Evolutionary conservation across 1,140 invertebrate species (phyloP).

Genomic region (Cyphomyrmex costatus): DNA sequence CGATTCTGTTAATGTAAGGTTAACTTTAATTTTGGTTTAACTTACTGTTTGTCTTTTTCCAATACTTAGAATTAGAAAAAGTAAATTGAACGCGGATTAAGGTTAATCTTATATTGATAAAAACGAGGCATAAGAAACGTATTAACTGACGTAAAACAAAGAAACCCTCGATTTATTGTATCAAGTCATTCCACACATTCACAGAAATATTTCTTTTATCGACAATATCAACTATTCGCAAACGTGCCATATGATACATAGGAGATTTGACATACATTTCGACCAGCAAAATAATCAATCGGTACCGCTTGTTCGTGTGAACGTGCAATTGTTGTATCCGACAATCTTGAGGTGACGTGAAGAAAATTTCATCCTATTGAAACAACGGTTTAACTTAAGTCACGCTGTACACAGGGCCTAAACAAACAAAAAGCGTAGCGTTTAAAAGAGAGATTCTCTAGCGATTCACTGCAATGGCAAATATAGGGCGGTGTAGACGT

Average conservation of each 20-base stretch:
- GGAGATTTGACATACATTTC: not conserved
- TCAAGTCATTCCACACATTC: too few relatives aligned
- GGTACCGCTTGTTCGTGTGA: slow-evolving; percentile 17
- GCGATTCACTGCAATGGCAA: slow-evolving; percentile 33
- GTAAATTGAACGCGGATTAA: too few relatives aligned
- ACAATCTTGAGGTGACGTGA: slow-evolving; percentile 39
- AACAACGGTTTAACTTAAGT: slow-evolving; percentile 34
- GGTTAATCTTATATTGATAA: too few relatives aligned
- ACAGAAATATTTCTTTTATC: not conserved
- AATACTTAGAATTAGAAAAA: too few relatives aligned
- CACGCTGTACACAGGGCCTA: slow-evolving; percentile 45
- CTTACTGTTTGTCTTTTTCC: too few relatives aligned
- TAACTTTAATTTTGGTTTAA: too few relatives aligned
- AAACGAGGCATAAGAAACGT: not conserved
- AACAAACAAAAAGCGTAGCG: slow-evolving; percentile 27
- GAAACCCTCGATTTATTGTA: not conserved
- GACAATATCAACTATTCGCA: not conserved
- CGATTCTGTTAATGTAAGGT: too few relatives aligned
- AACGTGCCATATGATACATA: not conserved
- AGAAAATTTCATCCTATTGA: slow-evolving; percentile 3
- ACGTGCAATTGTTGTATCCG: slow-evolving; percentile 26
- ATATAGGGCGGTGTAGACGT: slow-evolving; percentile 24
- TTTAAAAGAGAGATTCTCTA: slow-evolving; percentile 46
- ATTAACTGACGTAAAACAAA: not conserved
- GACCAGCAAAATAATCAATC: slow-evolving; percentile 23